These are phyloP conservation scores for Nasua narica DNA, from an alignment of 2,797 vertebrate genomes.

Conservation along the genomic window DNA sequence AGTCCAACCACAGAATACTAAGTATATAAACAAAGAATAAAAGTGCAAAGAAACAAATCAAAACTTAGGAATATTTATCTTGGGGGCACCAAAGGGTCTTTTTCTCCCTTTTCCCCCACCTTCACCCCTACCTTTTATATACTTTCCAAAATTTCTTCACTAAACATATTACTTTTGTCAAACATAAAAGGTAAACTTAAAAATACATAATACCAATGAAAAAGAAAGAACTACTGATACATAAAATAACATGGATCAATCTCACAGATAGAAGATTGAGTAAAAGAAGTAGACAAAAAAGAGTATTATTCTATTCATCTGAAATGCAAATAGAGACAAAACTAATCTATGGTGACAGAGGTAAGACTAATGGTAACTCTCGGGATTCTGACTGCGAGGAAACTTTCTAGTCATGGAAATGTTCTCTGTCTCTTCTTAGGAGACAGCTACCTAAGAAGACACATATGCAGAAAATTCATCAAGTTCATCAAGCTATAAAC, in stretches of 20 bases:
- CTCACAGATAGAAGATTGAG: neutral
- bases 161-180: neutral
- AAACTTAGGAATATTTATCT: neutral
- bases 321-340: neutral
- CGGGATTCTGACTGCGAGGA: neutral
- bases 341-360: neutral
- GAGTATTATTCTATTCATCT: neutral
- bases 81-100: neutral
- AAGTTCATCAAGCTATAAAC: neutral
- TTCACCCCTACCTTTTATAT: neutral
- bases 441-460: neutral
- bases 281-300: neutral
- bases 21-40: neutral
- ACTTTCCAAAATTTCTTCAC: neutral
- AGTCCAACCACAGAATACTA: neutral
- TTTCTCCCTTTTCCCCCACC: neutral
- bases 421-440: neutral
- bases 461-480: neutral
- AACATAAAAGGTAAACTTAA: neutral
- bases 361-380: neutral
- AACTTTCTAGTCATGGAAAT: neutral
- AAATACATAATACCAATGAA: neutral
- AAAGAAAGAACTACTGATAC: neutral
- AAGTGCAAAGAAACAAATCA: neutral
- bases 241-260: neutral